Base-by-base conservation (phyloP, 2,888 invertebrate genomes). In the Caradrina kadenii region DNA sequence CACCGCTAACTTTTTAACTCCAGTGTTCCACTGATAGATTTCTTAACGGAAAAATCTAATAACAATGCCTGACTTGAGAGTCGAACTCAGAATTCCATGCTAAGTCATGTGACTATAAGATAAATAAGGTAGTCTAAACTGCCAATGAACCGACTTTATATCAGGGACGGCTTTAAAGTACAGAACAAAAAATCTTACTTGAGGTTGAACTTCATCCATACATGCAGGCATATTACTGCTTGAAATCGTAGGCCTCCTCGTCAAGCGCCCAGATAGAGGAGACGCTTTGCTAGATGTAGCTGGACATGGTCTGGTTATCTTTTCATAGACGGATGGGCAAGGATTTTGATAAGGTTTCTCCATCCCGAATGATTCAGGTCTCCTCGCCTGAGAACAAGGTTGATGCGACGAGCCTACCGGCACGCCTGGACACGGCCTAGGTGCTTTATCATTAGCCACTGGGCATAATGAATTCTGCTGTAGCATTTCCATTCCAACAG, bases 141-240 rank as follows among this genome's bases (percentile, higher is more conserved):
- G 26, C 26, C 4, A 26, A 26, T 26, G 26, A 26, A 26, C 2
- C 26, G 26, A 26, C 26, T 26, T 26, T 26, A 2, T 26, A 26
- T 6, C 31, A 31, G 4, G 6, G 3, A 26, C 26, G 5, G 26
- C 5, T 31, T 35, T 35, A 1, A 35, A 35, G 35, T 8, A 35
- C 8, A 39, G 1, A 39, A 39, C 2, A 13, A 13, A 8, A 39
- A 39, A 39, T 13, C 63, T 69, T 53, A 80, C 80, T 21, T 74
- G 65, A 26, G 80, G 75, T 26, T 69, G 66, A 5, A 67, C 35
- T n/a, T 82, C 82, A 0, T 19, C 54, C 17, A 19, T 5, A 39
- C n/a, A 11, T 7, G 53, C 22, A n/a, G 53, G 7, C 1, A 49
- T 15, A 49, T 62, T 54, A 10, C 8, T 26, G 26, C 66, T 68